Base-by-base conservation (phyloP, 37 sponge, comb jelly and placozoan species). In the Cladorhizidae sp. region DNA sequence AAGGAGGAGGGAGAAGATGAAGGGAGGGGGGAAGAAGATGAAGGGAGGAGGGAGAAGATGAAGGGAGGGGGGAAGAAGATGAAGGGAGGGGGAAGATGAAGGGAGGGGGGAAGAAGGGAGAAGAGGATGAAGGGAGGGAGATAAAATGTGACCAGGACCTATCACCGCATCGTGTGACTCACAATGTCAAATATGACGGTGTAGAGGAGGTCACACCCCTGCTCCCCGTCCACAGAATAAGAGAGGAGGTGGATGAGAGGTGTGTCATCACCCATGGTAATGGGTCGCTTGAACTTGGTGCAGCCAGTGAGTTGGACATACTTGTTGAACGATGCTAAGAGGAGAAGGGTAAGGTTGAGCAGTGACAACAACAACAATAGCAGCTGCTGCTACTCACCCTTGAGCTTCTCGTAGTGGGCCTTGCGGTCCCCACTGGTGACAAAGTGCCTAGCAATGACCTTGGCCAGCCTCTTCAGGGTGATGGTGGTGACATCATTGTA, bases 271-370 rank as follows among this genome's bases (percentile, higher is more conserved):
- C 79, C 64, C 51, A 85, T 2, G 18, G 72, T 72, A 32, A 38
- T 18, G 21, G 74, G 80, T 65, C 78, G 21, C 57, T 72, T 35
- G 67, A 43, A 33, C 74, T 36, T 43, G 62, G 75, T 64, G 74
- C 88, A 58, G 75, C 93, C 89, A 81, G 74, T 76, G 73, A 92
- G 73, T 5, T 75, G 61, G n/a, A 92, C 88, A 77, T 92, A 92
- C 61, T 52, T 45, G 52, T 88, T 92, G 93, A 79, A 92, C 52
- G 20, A 26, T 3, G 18, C 87, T 86, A n/a, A 22, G 45, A 12
- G 49, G 49, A 65, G 36, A 65, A n/a, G 40, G 52, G 18, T 38
- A 28, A 59, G 20, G 1, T n/a, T n/a, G n/a, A 57, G 3, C 25
- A 52, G 32, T 73, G 21, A 5, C 39, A 25, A 29, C 26, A 65